phyloP scores from a whole-genome alignment of 2,888 invertebrate genomes.

The Onchidella celtica region DNA sequence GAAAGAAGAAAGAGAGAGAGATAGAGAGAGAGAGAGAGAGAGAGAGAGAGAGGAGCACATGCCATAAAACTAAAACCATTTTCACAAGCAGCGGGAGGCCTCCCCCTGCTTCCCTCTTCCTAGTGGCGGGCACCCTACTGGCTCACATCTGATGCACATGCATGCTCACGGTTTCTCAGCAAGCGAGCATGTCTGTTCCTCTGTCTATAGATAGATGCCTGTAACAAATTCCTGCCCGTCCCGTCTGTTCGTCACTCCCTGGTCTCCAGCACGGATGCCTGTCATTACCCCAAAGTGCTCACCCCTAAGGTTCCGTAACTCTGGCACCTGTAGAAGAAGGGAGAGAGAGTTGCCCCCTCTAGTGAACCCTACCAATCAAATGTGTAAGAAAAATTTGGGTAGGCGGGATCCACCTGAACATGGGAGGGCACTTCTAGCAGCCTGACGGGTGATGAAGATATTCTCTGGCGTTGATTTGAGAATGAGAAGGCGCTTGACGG shows the following conservation, averaged over 20 bases:
- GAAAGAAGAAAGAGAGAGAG: background rate
- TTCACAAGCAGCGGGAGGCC: slow-evolving; percentile 27
- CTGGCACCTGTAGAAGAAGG: slow-evolving; percentile 10
- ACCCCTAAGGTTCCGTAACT: background rate
- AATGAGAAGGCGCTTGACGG: too few species aligned
- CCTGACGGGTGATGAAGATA: too few species aligned
- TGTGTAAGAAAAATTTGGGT: too few species aligned
- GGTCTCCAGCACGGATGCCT: background rate
- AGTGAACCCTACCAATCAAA: background rate
- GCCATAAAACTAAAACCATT: slow-evolving; percentile 27
- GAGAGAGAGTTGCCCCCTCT: background rate
- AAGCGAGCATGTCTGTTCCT: background rate
- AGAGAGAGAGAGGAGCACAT: slow-evolving; percentile 1
- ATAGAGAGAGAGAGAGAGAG: background rate
- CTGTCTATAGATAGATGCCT: slow-evolving; percentile 17
- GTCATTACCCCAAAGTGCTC: background rate
- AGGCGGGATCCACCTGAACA: too few species aligned
- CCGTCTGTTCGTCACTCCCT: background rate
- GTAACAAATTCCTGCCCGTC: slow-evolving; percentile 10
- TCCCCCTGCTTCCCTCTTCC: background rate
- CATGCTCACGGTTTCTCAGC: slow-evolving; percentile 13
- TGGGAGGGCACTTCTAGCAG: too few species aligned
- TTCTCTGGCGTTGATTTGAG: too few species aligned
- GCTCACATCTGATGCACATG: slow-evolving; percentile 35
- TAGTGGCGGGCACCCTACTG: slow-evolving; percentile 15